A percentile compares a stretch with the other conserved stretches of the same genome.
phyloP scores from a whole-genome alignment of 2,797 vertebrate species.

The Emydoidea blandingii region DNA sequence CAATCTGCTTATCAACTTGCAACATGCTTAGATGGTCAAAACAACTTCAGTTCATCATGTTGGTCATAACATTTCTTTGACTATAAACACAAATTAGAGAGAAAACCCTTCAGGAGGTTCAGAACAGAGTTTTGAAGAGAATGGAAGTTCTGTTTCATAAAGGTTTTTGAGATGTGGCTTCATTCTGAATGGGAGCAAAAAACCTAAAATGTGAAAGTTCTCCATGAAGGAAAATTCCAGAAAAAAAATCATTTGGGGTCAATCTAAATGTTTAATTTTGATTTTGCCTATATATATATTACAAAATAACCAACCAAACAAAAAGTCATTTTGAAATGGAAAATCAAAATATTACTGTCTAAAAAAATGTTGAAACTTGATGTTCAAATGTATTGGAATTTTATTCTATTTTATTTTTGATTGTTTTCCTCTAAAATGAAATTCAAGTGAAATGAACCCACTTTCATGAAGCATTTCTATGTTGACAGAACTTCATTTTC shows the following conservation, averaged over 20 bases:
- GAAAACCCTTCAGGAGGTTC: not conserved
- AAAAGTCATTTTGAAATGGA: not conserved
- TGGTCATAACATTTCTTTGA: not conserved
- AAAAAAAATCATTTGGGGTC: not conserved
- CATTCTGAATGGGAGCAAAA: not conserved
- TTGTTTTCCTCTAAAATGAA: not conserved
- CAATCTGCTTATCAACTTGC: not conserved
- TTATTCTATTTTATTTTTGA: not conserved
- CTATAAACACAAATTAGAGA: not conserved
- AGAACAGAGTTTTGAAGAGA: not conserved
- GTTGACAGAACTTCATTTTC: not conserved
- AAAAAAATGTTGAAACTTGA: not conserved
- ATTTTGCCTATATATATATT: no score
- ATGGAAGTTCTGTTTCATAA: not conserved
- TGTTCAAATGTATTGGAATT: not conserved
- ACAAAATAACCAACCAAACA: not conserved
- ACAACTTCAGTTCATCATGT: not conserved
- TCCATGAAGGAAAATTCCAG: not conserved
- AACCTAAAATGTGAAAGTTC: not conserved
- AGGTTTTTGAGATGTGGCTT: not conserved
- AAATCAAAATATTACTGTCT: not conserved
- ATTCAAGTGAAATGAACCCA: not conserved
- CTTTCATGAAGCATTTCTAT: not conserved
- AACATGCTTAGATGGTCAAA: not conserved
- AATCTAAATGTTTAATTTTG: not conserved